Evolutionary conservation across 2,888 invertebrate genomes (phyloP), one percentile per base, ranked within the genome.

Genomic region (Tinea trinotella): DNA sequence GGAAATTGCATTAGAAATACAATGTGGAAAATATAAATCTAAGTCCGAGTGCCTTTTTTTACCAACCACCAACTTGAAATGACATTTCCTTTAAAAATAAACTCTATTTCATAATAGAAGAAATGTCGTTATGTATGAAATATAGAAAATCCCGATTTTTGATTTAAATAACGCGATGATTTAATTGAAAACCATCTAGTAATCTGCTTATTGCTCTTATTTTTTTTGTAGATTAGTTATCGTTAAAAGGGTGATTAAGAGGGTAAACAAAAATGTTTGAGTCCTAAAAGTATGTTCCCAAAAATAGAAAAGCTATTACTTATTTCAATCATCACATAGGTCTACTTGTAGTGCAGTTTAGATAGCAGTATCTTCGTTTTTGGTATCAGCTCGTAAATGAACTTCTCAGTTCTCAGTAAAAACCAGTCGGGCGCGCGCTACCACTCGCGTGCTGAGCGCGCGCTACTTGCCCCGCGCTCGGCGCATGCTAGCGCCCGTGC

Each of bases 371-470:
- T 22, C 22, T 35, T 4, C 10, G 35, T 40, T 40, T 40, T 15
- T 1, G 13, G 40, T 40, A 40, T 15, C 13, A 40, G 40, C 40
- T 40, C 40, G 40, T 40, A 15, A 6, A 40, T 40, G 13, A 40
- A 13, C 30, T 30, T 30, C 40, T 40, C 40, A 7, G 19, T 30
- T 30, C 40, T 40, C 40, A 7, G 19, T 46, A 46, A 73, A 76
- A 81, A 80, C 81, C 67, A 73, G 80, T 64, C 65, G 64, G 71
- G 77, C 81, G 80, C 82, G 77, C 78, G 83, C 78, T 76, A 73
- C 74, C 59, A 73, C 71, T 72, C 78, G 81, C 77, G 82, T 76
- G 79, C 75, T 66, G 66, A 60, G 76, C 79, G 70, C 71, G 74
- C 73, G 74, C 64, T 64, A 63, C 66, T 35, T 59, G 59, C n/a